Conservation (phyloP, 1,140 invertebrate genomes). For the Acyrthosiphon pisum region DNA sequence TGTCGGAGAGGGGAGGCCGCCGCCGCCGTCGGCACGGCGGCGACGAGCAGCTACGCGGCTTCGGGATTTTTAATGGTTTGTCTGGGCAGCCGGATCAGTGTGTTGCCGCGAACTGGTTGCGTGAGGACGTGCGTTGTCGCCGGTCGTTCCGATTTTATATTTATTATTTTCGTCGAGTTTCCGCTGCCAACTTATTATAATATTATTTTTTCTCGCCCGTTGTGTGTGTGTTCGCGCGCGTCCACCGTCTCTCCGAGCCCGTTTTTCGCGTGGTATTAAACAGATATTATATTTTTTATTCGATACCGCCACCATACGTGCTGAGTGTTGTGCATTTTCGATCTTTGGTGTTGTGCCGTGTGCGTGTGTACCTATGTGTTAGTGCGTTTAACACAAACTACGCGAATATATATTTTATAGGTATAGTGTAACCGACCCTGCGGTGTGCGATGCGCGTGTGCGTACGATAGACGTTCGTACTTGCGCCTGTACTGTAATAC, state of each 20-base stretch:
- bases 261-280: neutral
- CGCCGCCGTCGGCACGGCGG: neutral
- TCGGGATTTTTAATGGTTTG: constrained; percentile 46
- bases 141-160: constrained; percentile 25
- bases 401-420: neutral
- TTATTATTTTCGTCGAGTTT: neutral
- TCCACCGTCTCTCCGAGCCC: neutral
- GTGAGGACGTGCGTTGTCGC: neutral
- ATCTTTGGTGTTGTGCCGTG: neutral
- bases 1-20: neutral
- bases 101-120: constrained; percentile 48
- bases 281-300: neutral
- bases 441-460: neutral
- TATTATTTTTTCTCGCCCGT: neutral
- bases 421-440: neutral
- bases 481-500: neutral
- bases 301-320: neutral
- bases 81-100: constrained; percentile 46
- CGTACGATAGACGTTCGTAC: neutral
- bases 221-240: neutral
- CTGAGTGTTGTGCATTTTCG: neutral
- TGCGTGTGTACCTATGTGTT: neutral
- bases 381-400: neutral
- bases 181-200: neutral
- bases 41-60: constrained; percentile 31